Base-by-base conservation (phyloP, 2,797 vertebrate genomes). In the Cossypha caffra region DNA sequence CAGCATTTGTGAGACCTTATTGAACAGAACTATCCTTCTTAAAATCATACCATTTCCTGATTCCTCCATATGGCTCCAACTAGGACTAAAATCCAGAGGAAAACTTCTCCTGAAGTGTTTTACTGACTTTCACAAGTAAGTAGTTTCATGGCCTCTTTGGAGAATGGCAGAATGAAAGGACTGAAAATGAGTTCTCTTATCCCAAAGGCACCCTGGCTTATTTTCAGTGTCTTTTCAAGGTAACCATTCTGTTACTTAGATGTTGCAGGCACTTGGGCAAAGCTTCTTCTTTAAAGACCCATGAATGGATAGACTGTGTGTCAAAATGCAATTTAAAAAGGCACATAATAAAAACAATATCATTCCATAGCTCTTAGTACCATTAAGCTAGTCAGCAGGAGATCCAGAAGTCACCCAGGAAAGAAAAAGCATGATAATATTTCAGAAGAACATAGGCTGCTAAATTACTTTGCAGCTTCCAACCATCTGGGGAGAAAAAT, bases 401-500 rank as follows among this genome's bases (percentile, higher is more conserved):
- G 73, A 90, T 84, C 59, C 54, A 81, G 76, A 95, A 95, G 73
- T 92, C 86, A 91, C 79, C 62, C 69, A 93, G 72, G 78, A 95
- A 96, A 89, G 79, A 76, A 84, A 93, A 90, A 73, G 66, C 66
- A 62, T 61, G 68, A 68, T 92, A 88, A 91, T 88, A 90, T 96
- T 93, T 94, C 61, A 88, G 85, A 95, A 83, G 93, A 96, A 90
- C 87, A 90, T 16, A 83, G 94, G 21, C 89, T 81, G 72, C 82
- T 95, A 91, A 96, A 97, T 95, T 95, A 88, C 85, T 97, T 92
- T 88, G 68, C 84, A 48, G 87, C 89, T 95, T 93, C 87, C 69
- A 95, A 47, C 84, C 54, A 55, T 94, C 95, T 96, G 58, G 94
- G 87, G 91, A 96, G 43, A 95, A 95, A 89, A 96, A 92, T 81